Evolutionary conservation across 1,140 invertebrate species (phyloP), one percentile per base, ranked within the genome.

Genomic region (Oscheius sp.): DNA sequence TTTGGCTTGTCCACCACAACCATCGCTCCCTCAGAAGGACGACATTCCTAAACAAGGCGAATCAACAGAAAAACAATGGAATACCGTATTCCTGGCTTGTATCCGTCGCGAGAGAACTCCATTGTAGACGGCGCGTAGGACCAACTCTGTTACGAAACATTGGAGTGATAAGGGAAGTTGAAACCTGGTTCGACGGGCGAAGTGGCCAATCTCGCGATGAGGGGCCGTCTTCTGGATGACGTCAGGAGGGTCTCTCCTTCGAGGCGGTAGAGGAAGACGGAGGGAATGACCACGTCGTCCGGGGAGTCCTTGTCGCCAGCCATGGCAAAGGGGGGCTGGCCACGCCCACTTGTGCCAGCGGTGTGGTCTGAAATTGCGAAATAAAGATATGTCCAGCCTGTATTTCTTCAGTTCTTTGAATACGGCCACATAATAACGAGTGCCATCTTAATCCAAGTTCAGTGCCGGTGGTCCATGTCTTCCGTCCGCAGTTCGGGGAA

Each of bases 361-460:
- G 13, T 64, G 45, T 67, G 36, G 1, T 67, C 64, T 67, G 45
- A 18, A 67, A 59, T 46, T 15, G 15, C 26, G 28, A 15, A 26
- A 18, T 18, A 15, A 59, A 13, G 55, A 59, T n/a, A 59, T 18
- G 18, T 13, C 15, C 28, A 59, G 3, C 28, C n/a, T n/a, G n/a
- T n/a, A n/a, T n/a, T n/a, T n/a, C n/a, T n/a, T n/a, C 69, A 20
- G 78, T 42, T 10, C 46, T 29, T 34, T 49, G 62, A 20, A 80
- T 31, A 38, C 70, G 36, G 45, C 89, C 86, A 0, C 90, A 77
- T 7, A 95, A 83, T 77, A 10, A 97, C 87, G 84, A 97, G 97
- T 0, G 95, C 91, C 18, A 93, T 88, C 0, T 94, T 93, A 82
- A 97, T 96, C n/a, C n/a, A n/a, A n/a, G n/a, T n/a, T n/a, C n/a